phyloP scores from a whole-genome alignment of 2,888 invertebrate species.

The Stictocephala bisonia region DNA sequence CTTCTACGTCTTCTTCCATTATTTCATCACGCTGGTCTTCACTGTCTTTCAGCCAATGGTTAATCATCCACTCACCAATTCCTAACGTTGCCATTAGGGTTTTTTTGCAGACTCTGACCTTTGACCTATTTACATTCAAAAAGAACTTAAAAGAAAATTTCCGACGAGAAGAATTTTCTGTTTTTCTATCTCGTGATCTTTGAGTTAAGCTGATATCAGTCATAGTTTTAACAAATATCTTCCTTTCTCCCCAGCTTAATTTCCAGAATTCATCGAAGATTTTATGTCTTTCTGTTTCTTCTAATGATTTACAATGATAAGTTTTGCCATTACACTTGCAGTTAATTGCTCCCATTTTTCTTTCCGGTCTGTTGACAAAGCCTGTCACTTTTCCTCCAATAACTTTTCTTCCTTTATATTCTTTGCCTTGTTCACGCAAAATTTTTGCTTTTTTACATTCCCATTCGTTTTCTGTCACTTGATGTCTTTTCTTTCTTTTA shows the following conservation, averaged over 20 bases:
- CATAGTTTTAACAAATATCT: slow-evolving; percentile 23
- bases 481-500: slow-evolving; percentile 31
- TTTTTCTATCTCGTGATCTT: slow-evolving; percentile 3
- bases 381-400: slow-evolving; percentile 11
- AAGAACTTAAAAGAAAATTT: slow-evolving; percentile 32
- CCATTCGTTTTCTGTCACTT: slow-evolving; percentile 16
- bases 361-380: not conserved
- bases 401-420: slow-evolving; percentile 26
- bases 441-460: slow-evolving; percentile 21
- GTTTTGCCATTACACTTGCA: slow-evolving; percentile 33
- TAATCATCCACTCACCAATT: slow-evolving; percentile 42
- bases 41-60: slow-evolving; percentile 21
- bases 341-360: slow-evolving; percentile 3
- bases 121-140: slow-evolving; percentile 32
- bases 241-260: slow-evolving; percentile 39
- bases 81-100: slow-evolving; percentile 31
- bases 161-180: slow-evolving; percentile 21
- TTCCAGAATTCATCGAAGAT: slow-evolving; percentile 38
- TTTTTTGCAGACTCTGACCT: slow-evolving; percentile 37
- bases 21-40: not conserved
- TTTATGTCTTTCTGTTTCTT: slow-evolving; percentile 23
- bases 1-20: not conserved
- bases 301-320: not conserved
- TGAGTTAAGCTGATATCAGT: slow-evolving; percentile 26
- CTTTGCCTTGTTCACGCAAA: slow-evolving; percentile 21